Conservation (phyloP, 1,140 invertebrate genomes). For the Wasmannia auropunctata region DNA sequence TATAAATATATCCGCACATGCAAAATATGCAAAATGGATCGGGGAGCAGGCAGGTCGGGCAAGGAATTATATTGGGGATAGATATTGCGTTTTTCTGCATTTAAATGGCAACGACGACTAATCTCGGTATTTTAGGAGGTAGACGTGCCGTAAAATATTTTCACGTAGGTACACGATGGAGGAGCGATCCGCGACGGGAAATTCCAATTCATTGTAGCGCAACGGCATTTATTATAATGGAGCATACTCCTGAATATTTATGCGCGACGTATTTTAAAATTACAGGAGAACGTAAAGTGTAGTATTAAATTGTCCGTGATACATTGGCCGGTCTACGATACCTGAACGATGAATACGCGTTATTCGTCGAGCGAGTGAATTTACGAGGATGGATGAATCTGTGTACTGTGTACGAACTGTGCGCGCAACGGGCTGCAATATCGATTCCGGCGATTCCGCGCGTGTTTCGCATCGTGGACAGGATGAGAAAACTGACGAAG, state of each 20-base stretch:
- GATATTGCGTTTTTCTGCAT: conserved; percentile 25
- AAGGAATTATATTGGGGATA: conserved; percentile 26
- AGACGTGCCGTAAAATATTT: conserved; percentile 32
- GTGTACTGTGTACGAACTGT: background rate
- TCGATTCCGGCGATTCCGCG: conserved; percentile 12
- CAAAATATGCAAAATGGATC: conserved; percentile 12
- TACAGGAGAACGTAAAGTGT: conserved; percentile 22
- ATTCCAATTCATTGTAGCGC: conserved; percentile 18
- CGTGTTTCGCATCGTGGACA: conserved; percentile 21
- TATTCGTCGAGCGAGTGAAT: conserved; percentile 13
- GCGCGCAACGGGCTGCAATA: conserved; percentile 9
- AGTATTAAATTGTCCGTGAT: conserved; percentile 41
- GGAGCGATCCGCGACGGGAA: background rate
- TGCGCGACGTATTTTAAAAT: conserved; percentile 49
- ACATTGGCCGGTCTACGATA: background rate
- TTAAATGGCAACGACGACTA: background rate
- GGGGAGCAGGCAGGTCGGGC: background rate
- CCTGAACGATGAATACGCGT: background rate
- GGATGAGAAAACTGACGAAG: conserved; percentile 41
- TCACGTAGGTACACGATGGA: background rate
- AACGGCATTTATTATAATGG: conserved; percentile 38
- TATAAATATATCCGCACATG: background rate
- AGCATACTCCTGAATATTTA: conserved; percentile 16
- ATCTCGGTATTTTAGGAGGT: conserved; percentile 27
- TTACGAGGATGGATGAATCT: conserved; percentile 33